Conservation (phyloP, 2,113 vertebrate genomes). For the Pyrgilauda ruficollis region DNA sequence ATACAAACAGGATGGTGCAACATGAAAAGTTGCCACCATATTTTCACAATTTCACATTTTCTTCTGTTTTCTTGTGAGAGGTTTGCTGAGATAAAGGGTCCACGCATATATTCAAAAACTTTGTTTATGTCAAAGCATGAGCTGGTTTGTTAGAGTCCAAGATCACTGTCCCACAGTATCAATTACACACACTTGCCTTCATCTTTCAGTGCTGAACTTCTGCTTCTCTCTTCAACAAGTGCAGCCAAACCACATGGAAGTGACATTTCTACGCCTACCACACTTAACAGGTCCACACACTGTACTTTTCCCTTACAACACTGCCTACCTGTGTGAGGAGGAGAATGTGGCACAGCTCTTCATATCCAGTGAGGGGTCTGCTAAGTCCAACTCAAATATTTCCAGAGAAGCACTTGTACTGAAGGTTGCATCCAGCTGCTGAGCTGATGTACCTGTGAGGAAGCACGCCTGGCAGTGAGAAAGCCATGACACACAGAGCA, state of each 20-base stretch:
- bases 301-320: not conserved
- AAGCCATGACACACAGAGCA: not conserved
- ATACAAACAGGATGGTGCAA: not conserved
- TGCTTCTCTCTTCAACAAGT: not conserved
- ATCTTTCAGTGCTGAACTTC: not conserved
- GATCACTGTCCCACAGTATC: not conserved
- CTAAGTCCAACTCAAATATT: constrained; percentile 91
- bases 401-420: constrained; percentile 93
- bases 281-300: accelerated
- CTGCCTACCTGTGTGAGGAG: constrained; percentile 84
- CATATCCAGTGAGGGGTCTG: constrained; percentile 89
- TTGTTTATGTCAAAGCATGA: not conserved
- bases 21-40: accelerated
- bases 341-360: constrained; percentile 88
- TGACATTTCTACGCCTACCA: accelerated
- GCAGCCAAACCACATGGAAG: not conserved
- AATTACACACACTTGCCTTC: accelerated
- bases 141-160: not conserved
- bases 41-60: not conserved
- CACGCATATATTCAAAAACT: not conserved
- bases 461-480: not conserved
- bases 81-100: not conserved
- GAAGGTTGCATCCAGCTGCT: constrained; percentile 95
- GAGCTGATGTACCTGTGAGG: constrained; percentile 90
- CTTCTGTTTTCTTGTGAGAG: not conserved